Evolutionary conservation across 2,888 invertebrate species (phyloP).

Genomic region (Pammene aurita): DNA sequence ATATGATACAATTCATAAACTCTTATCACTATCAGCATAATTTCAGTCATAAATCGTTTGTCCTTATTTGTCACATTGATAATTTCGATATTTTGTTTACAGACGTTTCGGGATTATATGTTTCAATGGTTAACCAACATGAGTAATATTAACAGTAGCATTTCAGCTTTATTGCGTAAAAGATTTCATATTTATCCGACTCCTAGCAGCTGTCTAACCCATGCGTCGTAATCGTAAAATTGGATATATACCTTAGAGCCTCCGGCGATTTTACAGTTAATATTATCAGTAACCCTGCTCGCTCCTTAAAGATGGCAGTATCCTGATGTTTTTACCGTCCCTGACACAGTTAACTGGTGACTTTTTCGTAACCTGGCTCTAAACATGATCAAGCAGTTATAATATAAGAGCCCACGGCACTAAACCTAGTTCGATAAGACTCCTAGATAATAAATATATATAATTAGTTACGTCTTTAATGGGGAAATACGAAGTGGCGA

Average conservation of each 20-base stretch:
- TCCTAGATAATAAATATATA: too few species aligned
- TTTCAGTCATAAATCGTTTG: too few species aligned
- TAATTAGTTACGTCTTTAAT: too few species aligned
- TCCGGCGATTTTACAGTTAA: constrained; percentile 37
- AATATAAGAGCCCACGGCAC: too few species aligned
- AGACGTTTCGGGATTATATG: too few species aligned
- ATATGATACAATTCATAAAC: too few species aligned
- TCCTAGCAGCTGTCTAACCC: constrained; percentile 31
- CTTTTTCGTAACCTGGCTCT: neutral
- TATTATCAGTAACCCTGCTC: constrained; percentile 20
- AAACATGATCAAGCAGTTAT: neutral
- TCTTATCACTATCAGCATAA: too few species aligned
- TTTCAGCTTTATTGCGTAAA: constrained; percentile 22
- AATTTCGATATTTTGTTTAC: too few species aligned
- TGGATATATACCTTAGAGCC: constrained; percentile 28
- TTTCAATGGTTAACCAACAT: neutral
- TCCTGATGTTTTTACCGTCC: neutral
- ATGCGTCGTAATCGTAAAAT: constrained; percentile 38
- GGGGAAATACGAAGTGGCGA: too few species aligned
- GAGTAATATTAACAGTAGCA: neutral
- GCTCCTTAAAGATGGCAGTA: constrained; percentile 7
- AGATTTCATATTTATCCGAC: constrained; percentile 33
- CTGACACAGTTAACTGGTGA: neutral
- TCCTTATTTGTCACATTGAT: too few species aligned
- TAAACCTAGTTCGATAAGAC: too few species aligned